A percentile compares a stretch with the other conserved stretches of the same genome.
Evolutionary conservation across 2,888 invertebrate species (phyloP).

Genomic region (Lepidocyrtoides sp.): DNA sequence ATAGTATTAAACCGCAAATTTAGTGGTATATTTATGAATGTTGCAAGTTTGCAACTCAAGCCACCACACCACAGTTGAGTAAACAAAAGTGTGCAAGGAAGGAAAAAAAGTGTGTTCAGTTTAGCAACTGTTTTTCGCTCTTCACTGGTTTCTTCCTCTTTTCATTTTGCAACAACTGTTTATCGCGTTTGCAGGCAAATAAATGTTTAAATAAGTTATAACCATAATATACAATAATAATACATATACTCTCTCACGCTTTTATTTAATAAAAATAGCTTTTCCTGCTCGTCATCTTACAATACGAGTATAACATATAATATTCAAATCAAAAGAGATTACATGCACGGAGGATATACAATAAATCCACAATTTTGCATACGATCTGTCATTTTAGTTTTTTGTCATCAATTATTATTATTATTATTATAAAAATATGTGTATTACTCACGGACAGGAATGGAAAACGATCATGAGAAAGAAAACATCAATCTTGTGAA

Average conservation of each 20-base stretch:
- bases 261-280: slow-evolving; percentile 57
- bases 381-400: slow-evolving; percentile 41
- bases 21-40: too few species aligned
- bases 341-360: slow-evolving; percentile 5
- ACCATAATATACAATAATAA: slow-evolving; percentile 43
- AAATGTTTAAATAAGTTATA: slow-evolving; percentile 31
- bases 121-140: not conserved
- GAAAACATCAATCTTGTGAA: slow-evolving; percentile 82
- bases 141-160: not conserved
- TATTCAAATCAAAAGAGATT: not conserved
- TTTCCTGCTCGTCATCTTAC: slow-evolving; percentile 51
- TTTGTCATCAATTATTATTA: not conserved
- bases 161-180: slow-evolving; percentile 22
- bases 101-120: slow-evolving; percentile 7
- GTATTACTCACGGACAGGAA: slow-evolving; percentile 63
- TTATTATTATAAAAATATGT: slow-evolving; percentile 1
- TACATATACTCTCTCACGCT: not conserved
- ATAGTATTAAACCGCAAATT: slow-evolving; percentile 58
- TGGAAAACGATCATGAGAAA: slow-evolving; percentile 82
- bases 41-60: too few species aligned
- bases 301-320: not conserved
- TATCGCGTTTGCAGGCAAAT: slow-evolving; percentile 35
- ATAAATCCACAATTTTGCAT: slow-evolving; percentile 51
- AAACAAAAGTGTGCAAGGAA: not conserved
- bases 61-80: not conserved